Evolutionary conservation across 2,888 invertebrate genomes (phyloP), one percentile per base, ranked within the genome.

Genomic region (Embidobia sp.): DNA sequence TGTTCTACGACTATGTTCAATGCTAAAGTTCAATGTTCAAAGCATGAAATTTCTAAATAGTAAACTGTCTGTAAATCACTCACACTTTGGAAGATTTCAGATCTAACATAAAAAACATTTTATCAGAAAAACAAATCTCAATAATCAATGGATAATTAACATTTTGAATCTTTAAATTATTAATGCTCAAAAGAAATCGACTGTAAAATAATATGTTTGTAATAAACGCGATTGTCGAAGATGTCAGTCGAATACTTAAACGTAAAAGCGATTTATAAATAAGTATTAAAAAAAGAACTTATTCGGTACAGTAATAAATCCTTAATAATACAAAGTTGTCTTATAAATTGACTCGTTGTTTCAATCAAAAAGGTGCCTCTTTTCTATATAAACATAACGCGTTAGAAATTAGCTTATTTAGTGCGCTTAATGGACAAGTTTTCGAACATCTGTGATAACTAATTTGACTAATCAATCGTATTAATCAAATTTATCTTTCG

Each of bases 231-330:
- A 59, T 59, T 59, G 42, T 59, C 27, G 6, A 33, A 33, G 31
- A 31, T 40, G 2, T 59, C 57, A 59, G 57, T 59, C 57, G 27
- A 44, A 44, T 44, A 44, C 44, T 33, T 59, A 59, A 59, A 59
- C 18, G 5, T 33, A 42, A 59, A 44, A 42, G 13, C 13, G 4
- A 5, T 13, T 59, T 33, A 40, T 27, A 40, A 13, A 40, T 55
- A 44, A 59, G 44, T 44, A 59, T 59, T 59, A 22, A 42, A 35
- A 59, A 42, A 19, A 59, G 3, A 35, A 16, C 19, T 13, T 10
- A 1, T 15, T 27, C 6, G 8, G 19, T 22, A 22, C 22, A 22
- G 22, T 10, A 26, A 35, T 22, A 22, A 13, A 35, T 35, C 6
- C 10, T 13, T 22, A 49, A 31, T 22, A 22, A 16, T 40, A 27